Percentiles rank a stretch among this genome's conserved stretches.
These are phyloP conservation scores for Epizoanthus stellaris DNA, from an alignment of 92 coral and sea anemone genomes.

Conservation along the genomic window DNA sequence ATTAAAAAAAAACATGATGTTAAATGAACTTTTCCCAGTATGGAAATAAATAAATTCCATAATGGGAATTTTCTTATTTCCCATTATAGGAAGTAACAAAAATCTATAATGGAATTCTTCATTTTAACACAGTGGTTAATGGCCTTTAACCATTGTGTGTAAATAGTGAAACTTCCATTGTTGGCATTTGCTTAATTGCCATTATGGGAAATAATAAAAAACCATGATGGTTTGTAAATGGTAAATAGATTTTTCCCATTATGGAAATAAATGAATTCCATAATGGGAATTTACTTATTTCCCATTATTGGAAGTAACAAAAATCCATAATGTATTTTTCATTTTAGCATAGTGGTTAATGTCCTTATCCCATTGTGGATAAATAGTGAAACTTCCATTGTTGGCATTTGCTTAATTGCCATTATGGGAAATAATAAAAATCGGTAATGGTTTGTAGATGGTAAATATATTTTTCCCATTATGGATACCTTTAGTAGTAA, in stretches of 20 bases:
- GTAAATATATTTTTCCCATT: conserved; percentile 20
- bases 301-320: conserved; percentile 28
- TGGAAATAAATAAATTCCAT: conserved; percentile 9
- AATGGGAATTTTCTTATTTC: conserved; percentile 17
- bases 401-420: conserved; percentile 8
- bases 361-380: conserved; percentile 21
- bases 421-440: conserved; percentile 1
- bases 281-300: conserved; percentile 16
- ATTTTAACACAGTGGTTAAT: neutral
- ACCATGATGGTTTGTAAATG: neutral
- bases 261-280: conserved; percentile 10
- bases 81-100: conserved; percentile 29
- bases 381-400: conserved; percentile 26
- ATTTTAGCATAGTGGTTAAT: neutral
- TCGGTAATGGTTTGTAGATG: neutral
- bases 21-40: conserved; percentile 1
- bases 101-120: neutral
- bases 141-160: conserved; percentile 23
- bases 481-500: neutral
- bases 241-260: neutral
- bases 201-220: conserved; percentile 1
- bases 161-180: conserved; percentile 26
- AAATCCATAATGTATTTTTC: neutral
- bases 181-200: conserved; percentile 8
- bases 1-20: neutral